Percentiles rank a stretch among this genome's conserved stretches.
Conservation (phyloP, 2,797 vertebrate species). For the Leucoraja ocellata region DNA sequence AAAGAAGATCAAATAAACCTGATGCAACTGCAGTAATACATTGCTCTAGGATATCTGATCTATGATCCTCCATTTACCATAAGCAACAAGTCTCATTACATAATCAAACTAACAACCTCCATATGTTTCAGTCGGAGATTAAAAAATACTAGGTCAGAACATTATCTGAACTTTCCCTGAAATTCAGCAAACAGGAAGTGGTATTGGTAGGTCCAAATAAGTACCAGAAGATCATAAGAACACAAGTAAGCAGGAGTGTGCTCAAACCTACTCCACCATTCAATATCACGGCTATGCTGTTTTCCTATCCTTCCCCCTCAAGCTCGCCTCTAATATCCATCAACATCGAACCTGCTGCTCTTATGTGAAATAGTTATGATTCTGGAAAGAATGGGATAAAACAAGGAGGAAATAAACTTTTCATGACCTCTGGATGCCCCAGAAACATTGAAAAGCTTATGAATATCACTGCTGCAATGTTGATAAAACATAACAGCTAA, state of each 20-base stretch:
- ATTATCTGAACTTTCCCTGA: neutral
- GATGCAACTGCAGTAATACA: neutral
- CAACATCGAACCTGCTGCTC: too few relatives aligned
- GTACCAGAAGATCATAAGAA: neutral
- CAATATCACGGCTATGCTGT: too few relatives aligned
- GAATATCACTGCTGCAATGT: too few relatives aligned
- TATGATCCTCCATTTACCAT: neutral
- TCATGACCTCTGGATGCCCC: too few relatives aligned
- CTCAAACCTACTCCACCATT: too few relatives aligned
- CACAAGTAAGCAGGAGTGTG: neutral
- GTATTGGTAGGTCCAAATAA: neutral
- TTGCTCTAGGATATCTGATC: neutral
- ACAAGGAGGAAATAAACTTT: too few relatives aligned
- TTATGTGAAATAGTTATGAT: too few relatives aligned
- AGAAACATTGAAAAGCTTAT: too few relatives aligned
- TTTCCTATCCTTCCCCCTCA: too few relatives aligned
- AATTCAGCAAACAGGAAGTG: neutral
- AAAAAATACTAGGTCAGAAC: neutral
- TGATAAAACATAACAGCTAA: too few relatives aligned
- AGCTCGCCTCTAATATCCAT: too few relatives aligned
- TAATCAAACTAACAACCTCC: neutral
- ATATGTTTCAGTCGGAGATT: neutral
- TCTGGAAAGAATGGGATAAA: too few relatives aligned
- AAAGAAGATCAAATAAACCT: neutral
- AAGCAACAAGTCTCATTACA: slow-evolving; percentile 3